These are phyloP conservation scores for Morpho deidamia DNA, from an alignment of 2,888 invertebrate genomes.

Conservation along the genomic window DNA sequence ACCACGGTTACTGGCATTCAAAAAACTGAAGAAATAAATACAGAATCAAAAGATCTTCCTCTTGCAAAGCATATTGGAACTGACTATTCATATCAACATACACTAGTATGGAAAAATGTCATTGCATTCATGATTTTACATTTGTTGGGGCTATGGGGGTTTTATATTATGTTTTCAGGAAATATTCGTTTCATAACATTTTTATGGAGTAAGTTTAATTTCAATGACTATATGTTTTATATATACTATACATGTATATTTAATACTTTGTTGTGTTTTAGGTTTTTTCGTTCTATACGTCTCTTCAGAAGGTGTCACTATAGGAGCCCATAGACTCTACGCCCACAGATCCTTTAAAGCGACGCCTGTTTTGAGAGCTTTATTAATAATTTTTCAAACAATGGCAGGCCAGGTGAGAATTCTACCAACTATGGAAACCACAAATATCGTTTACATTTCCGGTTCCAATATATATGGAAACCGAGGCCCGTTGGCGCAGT, in stretches of 20 bases:
- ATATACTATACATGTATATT: background rate
- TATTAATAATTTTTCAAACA: slow-evolving; percentile 83
- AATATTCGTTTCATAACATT: slow-evolving; percentile 33
- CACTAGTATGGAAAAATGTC: slow-evolving; percentile 81
- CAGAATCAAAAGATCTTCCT: slow-evolving; percentile 14
- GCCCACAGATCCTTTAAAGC: slow-evolving; percentile 89
- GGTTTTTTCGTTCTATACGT: background rate
- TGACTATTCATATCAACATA: slow-evolving; percentile 54
- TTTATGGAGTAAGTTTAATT: slow-evolving; percentile 43
- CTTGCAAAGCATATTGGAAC: slow-evolving; percentile 41
- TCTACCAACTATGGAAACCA: background rate
- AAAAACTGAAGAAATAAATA: slow-evolving; percentile 2
- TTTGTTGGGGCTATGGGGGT: slow-evolving; percentile 67
- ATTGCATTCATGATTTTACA: slow-evolving; percentile 79
- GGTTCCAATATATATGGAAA: too few relatives aligned
- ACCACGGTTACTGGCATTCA: background rate
- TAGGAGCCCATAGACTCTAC: slow-evolving; percentile 89
- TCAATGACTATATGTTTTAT: slow-evolving; percentile 55
- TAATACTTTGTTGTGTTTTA: slow-evolving; percentile 2
- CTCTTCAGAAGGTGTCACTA: slow-evolving; percentile 82
- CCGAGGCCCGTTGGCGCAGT: too few relatives aligned
- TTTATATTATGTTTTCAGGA: slow-evolving; percentile 39
- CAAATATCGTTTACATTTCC: too few relatives aligned
- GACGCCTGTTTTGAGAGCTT: slow-evolving; percentile 75
- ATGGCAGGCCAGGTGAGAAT: slow-evolving; percentile 84